phyloP scores from a whole-genome alignment of 2,888 invertebrate species.

The Blomia tropicalis region DNA sequence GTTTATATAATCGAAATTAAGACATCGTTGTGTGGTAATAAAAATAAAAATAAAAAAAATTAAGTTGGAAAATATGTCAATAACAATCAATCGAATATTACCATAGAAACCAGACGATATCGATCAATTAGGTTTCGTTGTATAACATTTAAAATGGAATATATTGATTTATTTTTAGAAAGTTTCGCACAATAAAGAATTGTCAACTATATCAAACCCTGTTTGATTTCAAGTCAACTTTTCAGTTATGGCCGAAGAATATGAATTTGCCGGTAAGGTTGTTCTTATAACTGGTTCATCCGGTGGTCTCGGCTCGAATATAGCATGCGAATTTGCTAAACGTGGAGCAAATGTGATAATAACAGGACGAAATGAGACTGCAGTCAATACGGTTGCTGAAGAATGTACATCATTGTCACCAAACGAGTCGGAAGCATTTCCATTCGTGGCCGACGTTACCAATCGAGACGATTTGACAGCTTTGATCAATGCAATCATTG shows the following conservation, averaged over 20 bases:
- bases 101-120: too few relatives aligned
- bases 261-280: constrained; percentile 12
- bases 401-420: constrained; percentile 17
- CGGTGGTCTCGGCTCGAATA: constrained; percentile 15
- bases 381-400: neutral
- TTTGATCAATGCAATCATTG: neutral
- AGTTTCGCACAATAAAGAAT: too few relatives aligned
- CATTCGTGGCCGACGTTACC: constrained; percentile 16
- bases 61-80: too few relatives aligned
- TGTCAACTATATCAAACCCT: too few relatives aligned
- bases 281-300: constrained; percentile 21
- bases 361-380: constrained; percentile 2
- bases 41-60: too few relatives aligned
- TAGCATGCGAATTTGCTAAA: constrained; percentile 15
- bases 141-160: too few relatives aligned
- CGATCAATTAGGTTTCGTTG: too few relatives aligned
- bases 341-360: constrained; percentile 10
- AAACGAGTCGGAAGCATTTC: neutral
- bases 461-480: neutral
- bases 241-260: constrained; percentile 10
- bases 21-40: too few relatives aligned
- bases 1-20: too few relatives aligned
- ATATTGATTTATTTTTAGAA: too few relatives aligned
- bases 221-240: too few relatives aligned
- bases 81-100: too few relatives aligned